These are phyloP conservation scores for Andricus grossulariae DNA, from an alignment of 1,140 invertebrate species.

Conservation along the genomic window DNA sequence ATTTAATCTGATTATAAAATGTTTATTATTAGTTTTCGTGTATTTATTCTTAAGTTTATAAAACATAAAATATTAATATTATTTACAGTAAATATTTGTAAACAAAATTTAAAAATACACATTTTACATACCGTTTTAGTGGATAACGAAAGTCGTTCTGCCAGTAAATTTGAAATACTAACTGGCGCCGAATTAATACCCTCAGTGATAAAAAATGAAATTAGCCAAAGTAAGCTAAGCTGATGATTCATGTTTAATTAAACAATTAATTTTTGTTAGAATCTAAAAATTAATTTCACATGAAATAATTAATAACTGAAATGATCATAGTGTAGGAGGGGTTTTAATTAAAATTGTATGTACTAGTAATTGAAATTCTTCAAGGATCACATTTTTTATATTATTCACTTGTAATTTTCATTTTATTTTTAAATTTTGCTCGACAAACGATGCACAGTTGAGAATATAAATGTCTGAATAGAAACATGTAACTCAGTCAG, in stretches of 20 bases:
- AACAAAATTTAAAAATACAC: not conserved
- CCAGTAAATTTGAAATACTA: conserved; percentile 11
- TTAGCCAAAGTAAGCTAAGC: not conserved
- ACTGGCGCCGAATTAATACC: not conserved
- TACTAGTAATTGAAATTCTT: too few relatives aligned
- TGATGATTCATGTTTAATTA: not conserved
- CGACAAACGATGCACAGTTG: not conserved
- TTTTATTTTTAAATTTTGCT: not conserved
- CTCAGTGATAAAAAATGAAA: not conserved
- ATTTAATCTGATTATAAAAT: not conserved
- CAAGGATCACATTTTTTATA: too few relatives aligned
- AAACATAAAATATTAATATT: not conserved
- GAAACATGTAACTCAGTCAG: not conserved
- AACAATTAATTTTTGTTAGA: too few relatives aligned
- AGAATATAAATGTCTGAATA: not conserved
- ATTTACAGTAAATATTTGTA: not conserved
- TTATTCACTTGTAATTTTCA: too few relatives aligned
- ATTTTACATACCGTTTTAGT: conserved; percentile 4
- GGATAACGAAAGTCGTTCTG: not conserved
- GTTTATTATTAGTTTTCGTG: not conserved
- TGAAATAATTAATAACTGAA: too few relatives aligned
- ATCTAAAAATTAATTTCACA: too few relatives aligned
- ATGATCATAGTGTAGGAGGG: too few relatives aligned
- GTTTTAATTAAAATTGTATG: too few relatives aligned
- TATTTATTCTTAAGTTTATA: not conserved